Percentiles rank a stretch among this genome's conserved stretches.
phyloP scores from a whole-genome alignment of 1,140 invertebrate genomes.

The Bombus sylvicola region DNA sequence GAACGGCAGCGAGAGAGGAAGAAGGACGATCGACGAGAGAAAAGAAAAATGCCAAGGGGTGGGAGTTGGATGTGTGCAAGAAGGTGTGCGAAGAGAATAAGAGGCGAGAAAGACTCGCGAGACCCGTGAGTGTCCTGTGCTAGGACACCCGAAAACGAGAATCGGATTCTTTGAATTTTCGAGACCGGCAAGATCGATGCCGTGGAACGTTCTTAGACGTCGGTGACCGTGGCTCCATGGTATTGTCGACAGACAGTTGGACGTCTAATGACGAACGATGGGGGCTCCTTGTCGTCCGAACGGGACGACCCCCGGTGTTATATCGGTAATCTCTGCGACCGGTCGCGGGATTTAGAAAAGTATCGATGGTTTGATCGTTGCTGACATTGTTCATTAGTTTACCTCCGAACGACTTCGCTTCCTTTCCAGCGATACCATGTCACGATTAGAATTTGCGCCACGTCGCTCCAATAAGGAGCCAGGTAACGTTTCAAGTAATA shows the following conservation, averaged over 20 bases:
- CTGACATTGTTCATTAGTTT: conserved; percentile 33
- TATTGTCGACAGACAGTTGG: conserved; percentile 55
- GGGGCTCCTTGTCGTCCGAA: conserved; percentile 24
- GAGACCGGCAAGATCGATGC: conserved; percentile 71
- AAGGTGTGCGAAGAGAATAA: conserved; percentile 56
- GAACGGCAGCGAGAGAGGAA: conserved; percentile 20
- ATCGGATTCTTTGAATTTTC: conserved; percentile 75
- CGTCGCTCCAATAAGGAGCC: background rate
- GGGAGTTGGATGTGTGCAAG: conserved; percentile 13
- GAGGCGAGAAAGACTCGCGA: conserved; percentile 37
- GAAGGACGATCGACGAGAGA: conserved; percentile 53
- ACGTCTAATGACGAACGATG: conserved; percentile 54
- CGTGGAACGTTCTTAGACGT: conserved; percentile 51
- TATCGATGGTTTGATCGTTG: conserved; percentile 20
- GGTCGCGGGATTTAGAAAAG: conserved; percentile 12
- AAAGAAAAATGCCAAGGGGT: conserved; percentile 44
- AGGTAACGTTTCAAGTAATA: background rate
- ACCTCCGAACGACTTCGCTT: background rate
- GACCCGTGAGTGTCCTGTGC: background rate
- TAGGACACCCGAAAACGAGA: conserved; percentile 37
- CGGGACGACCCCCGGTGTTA: conserved; percentile 33
- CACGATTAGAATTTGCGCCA: background rate
- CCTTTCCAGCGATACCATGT: background rate
- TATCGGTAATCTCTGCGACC: conserved; percentile 30
- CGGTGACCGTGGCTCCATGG: conserved; percentile 48